phyloP scores from a whole-genome alignment of 2,888 invertebrate genomes.

The Cenopis cana region DNA sequence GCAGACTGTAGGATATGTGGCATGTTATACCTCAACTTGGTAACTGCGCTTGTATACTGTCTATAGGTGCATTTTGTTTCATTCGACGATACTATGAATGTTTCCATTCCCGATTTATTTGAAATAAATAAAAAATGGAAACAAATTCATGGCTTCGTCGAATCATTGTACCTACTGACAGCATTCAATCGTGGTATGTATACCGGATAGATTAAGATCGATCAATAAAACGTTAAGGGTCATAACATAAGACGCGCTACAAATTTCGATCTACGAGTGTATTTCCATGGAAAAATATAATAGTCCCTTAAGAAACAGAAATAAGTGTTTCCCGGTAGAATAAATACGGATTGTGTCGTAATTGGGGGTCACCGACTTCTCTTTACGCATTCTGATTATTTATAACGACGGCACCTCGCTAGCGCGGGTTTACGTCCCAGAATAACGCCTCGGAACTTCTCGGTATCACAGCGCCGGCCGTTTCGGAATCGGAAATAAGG shows the following conservation, averaged over 20 bases:
- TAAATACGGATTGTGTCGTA: conserved; percentile 58
- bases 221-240: too few species aligned
- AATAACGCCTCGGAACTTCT: conserved; percentile 79
- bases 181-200: too few species aligned
- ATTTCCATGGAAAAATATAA: conserved; percentile 38
- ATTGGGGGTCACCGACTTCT: conserved; percentile 75
- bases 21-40: background rate
- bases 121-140: too few species aligned
- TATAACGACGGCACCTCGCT: conserved; percentile 65
- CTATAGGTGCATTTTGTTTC: too few species aligned
- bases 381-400: conserved; percentile 76
- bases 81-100: background rate
- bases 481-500: conserved; percentile 83
- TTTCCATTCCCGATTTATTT: background rate
- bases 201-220: too few species aligned
- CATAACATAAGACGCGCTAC: background rate
- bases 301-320: conserved; percentile 44
- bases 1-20: too few species aligned
- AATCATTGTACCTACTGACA: too few species aligned
- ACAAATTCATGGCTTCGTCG: too few species aligned
- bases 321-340: conserved; percentile 54
- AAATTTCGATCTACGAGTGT: conserved; percentile 1
- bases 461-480: conserved; percentile 75
- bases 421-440: conserved; percentile 62
- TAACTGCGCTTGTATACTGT: background rate